Percentiles rank a stretch among this genome's conserved stretches.
Evolutionary conservation across 1,140 invertebrate species (phyloP).

Genomic region (Sminthurinus signatus): DNA sequence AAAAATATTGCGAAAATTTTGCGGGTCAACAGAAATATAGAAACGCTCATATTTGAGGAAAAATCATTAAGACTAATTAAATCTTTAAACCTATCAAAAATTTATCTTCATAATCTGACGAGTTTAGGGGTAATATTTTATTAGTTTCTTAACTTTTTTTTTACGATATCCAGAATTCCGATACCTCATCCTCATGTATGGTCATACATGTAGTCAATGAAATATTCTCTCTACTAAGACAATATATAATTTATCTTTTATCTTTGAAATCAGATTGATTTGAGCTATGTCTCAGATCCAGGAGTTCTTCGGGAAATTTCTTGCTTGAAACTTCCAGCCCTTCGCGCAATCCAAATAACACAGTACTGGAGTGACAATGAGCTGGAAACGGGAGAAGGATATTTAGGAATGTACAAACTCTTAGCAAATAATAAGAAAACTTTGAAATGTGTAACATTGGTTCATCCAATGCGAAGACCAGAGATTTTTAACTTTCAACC

Average conservation of each 20-base stretch:
- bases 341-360: not conserved
- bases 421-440: not conserved
- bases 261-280: not conserved
- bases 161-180: not conserved
- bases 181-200: not conserved
- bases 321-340: not conserved
- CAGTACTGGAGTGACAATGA: constrained; percentile 1
- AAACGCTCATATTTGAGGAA: not conserved
- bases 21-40: not conserved
- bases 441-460: not conserved
- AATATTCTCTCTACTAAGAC: not conserved
- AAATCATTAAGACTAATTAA: not conserved
- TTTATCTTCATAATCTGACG: not conserved
- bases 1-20: not conserved
- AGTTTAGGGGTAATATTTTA: not conserved
- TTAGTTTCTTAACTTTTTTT: not conserved
- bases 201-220: not conserved
- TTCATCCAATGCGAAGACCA: not conserved
- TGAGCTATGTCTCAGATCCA: not conserved
- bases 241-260: not conserved
- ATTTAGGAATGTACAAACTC: not conserved
- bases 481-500: not conserved
- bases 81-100: not conserved
- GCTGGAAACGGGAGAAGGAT: not conserved
- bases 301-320: not conserved